phyloP scores from a whole-genome alignment of 64 coral and sea anemone species.

The Platygyra sinensis region DNA sequence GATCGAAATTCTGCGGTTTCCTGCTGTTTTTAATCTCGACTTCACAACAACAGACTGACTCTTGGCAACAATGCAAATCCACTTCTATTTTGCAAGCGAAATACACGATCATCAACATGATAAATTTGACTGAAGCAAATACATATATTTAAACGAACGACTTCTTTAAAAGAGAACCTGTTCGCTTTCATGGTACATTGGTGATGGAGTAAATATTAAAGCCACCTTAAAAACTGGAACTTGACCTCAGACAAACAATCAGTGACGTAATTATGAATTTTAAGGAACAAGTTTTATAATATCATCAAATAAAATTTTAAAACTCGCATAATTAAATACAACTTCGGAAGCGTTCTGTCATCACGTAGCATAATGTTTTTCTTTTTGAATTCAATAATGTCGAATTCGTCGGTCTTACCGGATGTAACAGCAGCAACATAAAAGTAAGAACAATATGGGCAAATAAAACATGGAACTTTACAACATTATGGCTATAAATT shows the following conservation, averaged over 20 bases:
- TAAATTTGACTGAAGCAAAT: neutral
- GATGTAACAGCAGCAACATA: neutral
- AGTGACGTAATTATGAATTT: too few relatives aligned
- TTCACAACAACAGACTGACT: too few relatives aligned
- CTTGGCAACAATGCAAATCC: too few relatives aligned
- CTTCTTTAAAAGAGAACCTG: neutral
- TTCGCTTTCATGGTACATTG: neutral
- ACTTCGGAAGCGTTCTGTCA: too few relatives aligned
- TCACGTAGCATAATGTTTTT: neutral
- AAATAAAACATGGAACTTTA: neutral
- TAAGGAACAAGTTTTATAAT: too few relatives aligned
- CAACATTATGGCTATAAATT: neutral
- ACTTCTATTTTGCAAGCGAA: neutral
- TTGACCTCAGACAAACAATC: too few relatives aligned
- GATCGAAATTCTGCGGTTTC: too few relatives aligned
- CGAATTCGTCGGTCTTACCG: neutral
- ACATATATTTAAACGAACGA: neutral
- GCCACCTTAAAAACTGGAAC: too few relatives aligned
- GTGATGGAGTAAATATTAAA: neutral
- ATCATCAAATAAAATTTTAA: too few relatives aligned
- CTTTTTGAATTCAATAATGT: neutral
- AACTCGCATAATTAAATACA: too few relatives aligned
- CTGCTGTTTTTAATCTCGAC: too few relatives aligned
- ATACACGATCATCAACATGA: neutral
- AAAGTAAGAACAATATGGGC: neutral